A percentile compares a stretch with the other conserved stretches of the same genome.
Evolutionary conservation across 2,113 vertebrate species (phyloP).

Genomic region (Melanotaenia duboulayi): DNA sequence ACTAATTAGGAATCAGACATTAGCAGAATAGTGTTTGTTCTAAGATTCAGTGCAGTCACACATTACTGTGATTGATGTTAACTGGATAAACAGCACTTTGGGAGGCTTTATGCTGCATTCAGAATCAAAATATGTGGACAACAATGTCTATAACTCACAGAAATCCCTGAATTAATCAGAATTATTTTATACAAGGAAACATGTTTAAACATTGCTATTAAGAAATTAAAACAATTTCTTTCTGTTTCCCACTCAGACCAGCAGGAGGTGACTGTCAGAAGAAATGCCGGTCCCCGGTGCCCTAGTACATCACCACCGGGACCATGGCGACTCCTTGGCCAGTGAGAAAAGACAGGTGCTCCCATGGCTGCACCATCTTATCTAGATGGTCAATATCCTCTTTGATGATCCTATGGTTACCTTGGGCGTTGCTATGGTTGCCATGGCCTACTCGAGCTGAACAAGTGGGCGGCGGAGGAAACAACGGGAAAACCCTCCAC

Average conservation of each 20-base stretch:
- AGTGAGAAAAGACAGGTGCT: constrained; percentile 82
- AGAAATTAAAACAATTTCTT: not conserved
- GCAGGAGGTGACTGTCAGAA: constrained; percentile 88
- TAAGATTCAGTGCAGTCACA: not conserved
- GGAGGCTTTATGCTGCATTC: not conserved
- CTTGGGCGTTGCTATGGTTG: constrained; percentile 81
- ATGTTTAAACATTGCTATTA: not conserved
- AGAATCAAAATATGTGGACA: constrained; percentile 28
- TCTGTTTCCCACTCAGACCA: constrained; percentile 80
- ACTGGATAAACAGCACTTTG: constrained; percentile 22
- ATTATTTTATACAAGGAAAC: not conserved
- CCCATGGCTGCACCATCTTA: constrained; percentile 81
- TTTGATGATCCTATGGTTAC: constrained; percentile 78
- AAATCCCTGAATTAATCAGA: not conserved
- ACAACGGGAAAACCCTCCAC: constrained; percentile 55
- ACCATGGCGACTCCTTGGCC: constrained; percentile 96
- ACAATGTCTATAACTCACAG: constrained; percentile 1
- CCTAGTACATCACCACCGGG: constrained; percentile 85
- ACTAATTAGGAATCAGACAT: constrained; percentile 6
- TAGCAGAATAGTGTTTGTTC: constrained; percentile 7
- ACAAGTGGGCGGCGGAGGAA: constrained; percentile 72
- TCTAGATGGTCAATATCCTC: constrained; percentile 72
- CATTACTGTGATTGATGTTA: constrained; percentile 27
- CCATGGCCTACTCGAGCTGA: constrained; percentile 85
- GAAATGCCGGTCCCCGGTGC: constrained; percentile 94